Evolutionary conservation across 2,797 vertebrate species (phyloP), one percentile per base, ranked within the genome.

Genomic region (Phylloscopus collybita): DNA sequence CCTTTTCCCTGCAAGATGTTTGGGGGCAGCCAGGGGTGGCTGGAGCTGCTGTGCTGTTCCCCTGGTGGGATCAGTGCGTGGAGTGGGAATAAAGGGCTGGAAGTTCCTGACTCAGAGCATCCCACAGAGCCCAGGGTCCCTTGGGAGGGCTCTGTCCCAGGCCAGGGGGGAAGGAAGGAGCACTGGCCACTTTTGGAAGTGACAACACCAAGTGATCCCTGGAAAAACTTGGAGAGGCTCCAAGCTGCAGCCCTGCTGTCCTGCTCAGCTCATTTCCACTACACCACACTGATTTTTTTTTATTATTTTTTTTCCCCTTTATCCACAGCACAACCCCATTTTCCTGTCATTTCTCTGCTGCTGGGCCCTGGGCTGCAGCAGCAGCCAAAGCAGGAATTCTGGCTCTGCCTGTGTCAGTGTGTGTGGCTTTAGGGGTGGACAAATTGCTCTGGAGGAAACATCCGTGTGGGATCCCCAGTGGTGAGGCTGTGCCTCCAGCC

Each of bases 261-360:
- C 70, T 29, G 12, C 29, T 0, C 47, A 5, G 50, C 23, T 60
- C 3, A 1, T 23, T 80, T 18, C 81, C 26, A 10, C 16, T 2
- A 0, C 26, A 2, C 4, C 0, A 5, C 65, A 2, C n/a, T 7
- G 0, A 0, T 7, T 8, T 19, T 23, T 17, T 1, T 27, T 18
- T 38, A 10, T 38, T 38, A 38, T 38, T 38, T 38, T 38, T 38
- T 38, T 10, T 10, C 14, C 44, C 64, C 49, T 3, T 3, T 5
- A 0, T 6, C 42, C 69, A 1, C 0, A 0, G 3, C 0, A 1
- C 21, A 5, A 0, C 12, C 27, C 40, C 2, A 0, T 53, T 36
- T 30, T 16, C 5, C 50, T 8, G 29, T 2, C 10, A 0, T 67
- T 30, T n/a, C 51, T 21, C 6, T 42, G 10, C 79, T 8, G 34